A percentile compares a stretch with the other conserved stretches of the same genome.
Evolutionary conservation across 2,888 invertebrate species (phyloP).

Genomic region (Drosophila suboccidentalis): DNA sequence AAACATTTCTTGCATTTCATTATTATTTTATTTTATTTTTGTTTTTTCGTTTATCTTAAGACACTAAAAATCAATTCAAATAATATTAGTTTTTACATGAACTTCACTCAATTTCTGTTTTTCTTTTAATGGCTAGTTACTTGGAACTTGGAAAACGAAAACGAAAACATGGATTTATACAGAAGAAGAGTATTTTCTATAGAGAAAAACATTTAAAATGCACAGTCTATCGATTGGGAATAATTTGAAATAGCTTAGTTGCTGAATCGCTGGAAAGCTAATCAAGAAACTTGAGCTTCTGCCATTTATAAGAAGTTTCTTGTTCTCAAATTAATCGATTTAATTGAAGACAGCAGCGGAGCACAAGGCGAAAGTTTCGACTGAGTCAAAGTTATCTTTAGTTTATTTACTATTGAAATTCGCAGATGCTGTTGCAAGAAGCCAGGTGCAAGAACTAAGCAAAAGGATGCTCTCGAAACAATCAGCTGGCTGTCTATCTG

Average conservation of each 20-base stretch:
- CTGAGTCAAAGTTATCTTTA: conserved; percentile 50
- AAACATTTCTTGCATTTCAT: too few relatives aligned
- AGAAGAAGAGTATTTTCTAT: neutral
- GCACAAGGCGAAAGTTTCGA: conserved; percentile 41
- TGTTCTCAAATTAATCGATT: conserved; percentile 74
- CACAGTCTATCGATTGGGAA: neutral
- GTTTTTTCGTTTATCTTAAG: too few relatives aligned
- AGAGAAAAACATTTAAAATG: conserved; percentile 35
- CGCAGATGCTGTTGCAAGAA: conserved; percentile 11
- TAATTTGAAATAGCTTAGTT: neutral
- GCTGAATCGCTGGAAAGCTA: conserved; percentile 42
- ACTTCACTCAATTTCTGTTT: too few relatives aligned
- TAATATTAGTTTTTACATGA: too few relatives aligned
- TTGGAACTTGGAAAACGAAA: too few relatives aligned
- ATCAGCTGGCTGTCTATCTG: conserved; percentile 47
- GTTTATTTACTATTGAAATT: conserved; percentile 67
- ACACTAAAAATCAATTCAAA: too few relatives aligned
- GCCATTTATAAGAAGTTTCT: conserved; percentile 51
- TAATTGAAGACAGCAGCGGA: conserved; percentile 65
- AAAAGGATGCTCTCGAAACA: conserved; percentile 51
- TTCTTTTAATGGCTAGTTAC: too few relatives aligned
- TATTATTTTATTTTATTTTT: too few relatives aligned
- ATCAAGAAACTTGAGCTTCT: conserved; percentile 49
- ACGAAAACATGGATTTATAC: too few relatives aligned
- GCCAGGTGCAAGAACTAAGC: conserved; percentile 12